Conservation (phyloP, 2,888 invertebrate species). For the Aleiodes leptofemur region DNA sequence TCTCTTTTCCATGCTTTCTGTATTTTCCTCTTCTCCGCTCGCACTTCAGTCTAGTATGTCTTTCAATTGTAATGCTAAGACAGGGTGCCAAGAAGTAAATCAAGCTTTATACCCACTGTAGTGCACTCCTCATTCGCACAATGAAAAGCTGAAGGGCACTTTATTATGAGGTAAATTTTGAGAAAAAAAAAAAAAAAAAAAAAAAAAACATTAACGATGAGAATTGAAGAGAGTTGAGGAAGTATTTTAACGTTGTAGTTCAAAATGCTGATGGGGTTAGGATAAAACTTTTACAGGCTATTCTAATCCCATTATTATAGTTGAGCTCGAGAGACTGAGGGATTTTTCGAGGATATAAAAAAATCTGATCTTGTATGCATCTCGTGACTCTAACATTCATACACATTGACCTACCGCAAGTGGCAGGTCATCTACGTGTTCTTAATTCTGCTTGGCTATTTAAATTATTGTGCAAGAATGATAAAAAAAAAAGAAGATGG, state of each 20-base stretch:
- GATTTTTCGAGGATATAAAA: slow-evolving; percentile 36
- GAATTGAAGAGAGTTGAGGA: slow-evolving; percentile 3
- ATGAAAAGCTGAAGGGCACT: slow-evolving; percentile 30
- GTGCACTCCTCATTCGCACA: not conserved
- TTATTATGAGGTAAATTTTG: slow-evolving; percentile 15
- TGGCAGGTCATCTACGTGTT: slow-evolving; percentile 38
- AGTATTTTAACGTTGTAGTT: not conserved
- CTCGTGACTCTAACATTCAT: slow-evolving; percentile 50
- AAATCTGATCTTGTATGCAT: slow-evolving; percentile 51
- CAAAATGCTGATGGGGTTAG: not conserved
- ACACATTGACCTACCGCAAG: slow-evolving; percentile 46
- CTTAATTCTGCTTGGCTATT: not conserved
- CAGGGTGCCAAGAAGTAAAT: slow-evolving; percentile 48
- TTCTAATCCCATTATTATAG: slow-evolving; percentile 44
- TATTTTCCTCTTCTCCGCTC: slow-evolving; percentile 6
- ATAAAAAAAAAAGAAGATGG: not conserved
- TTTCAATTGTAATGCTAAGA: not conserved
- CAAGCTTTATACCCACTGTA: slow-evolving; percentile 48
- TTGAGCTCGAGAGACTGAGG: not conserved
- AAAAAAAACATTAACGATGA: not conserved
- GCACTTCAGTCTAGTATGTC: slow-evolving; percentile 1
- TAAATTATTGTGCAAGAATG: not conserved
- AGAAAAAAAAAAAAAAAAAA: slow-evolving; percentile 2
- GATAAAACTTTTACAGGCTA: slow-evolving; percentile 25
- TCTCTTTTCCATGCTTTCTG: not conserved